Evolutionary conservation across 2,888 invertebrate species (phyloP), one percentile per base, ranked within the genome.

Genomic region (Troglohyphantes excavatus): DNA sequence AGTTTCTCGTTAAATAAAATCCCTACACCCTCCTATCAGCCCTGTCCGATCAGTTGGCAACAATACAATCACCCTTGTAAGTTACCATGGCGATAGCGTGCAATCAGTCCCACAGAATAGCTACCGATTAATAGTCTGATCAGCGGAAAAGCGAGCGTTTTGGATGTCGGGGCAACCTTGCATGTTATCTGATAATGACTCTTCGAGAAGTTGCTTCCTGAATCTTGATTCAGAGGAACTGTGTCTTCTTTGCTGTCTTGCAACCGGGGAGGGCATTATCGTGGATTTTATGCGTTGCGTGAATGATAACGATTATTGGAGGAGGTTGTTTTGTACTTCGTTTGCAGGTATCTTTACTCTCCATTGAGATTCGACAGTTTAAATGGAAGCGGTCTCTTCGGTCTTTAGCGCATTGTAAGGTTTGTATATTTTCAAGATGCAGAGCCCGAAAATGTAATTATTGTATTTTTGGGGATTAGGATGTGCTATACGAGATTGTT

Each of bases 121-220:
- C 72, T 72, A 72, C 72, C 72, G 33, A 72, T 72, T 72, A 72
- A 72, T 72, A 43, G 43, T 33, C 43, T 72, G 72, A 72, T 33
- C 43, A 72, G n/a, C 53, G 53, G 53, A 53, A 53, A 53, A n/a
- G 53, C 13, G n/a, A 27, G n/a, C 75, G 75, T 26, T 75, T 59
- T 27, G 23, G 75, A 53, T 59, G 59, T 9, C 19, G 39, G 29
- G 33, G 33, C 63, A 78, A 63, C 76, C 76, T 78, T 78, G 76
- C 76, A 78, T 78, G 76, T 63, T 78, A 78, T 63, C 76, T 33
- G 76, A 78, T 78, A 33, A 78, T 78, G 76, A 78, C 63, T 33
- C 39, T 63, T 19, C 33, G 63, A 78, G 76, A 29, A 78, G 76
- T 27, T 23, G 76, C 63, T 61, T 63, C 76, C 63, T 78, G 76